phyloP scores from a whole-genome alignment of 2,888 invertebrate species.

The Acanthopleura granulata region DNA sequence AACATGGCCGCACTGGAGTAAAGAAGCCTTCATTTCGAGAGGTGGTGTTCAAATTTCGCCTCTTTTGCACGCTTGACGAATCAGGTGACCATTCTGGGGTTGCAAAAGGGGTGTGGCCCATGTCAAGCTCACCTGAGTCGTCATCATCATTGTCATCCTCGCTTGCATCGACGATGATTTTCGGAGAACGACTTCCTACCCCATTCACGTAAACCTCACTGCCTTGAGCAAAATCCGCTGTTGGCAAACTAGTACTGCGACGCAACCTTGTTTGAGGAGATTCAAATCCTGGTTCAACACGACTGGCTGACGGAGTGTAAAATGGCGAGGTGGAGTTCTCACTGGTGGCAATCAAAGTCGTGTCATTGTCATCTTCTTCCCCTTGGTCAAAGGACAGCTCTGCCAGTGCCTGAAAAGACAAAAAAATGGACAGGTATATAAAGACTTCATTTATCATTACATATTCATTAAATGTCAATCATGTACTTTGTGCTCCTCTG shows the following conservation, averaged over 20 bases:
- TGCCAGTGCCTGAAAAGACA: conserved; percentile 8
- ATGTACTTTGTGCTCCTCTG: too few species aligned
- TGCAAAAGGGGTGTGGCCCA: not conserved
- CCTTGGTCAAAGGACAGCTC: conserved; percentile 2
- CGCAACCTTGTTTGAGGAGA: conserved; percentile 16
- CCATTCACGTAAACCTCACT: conserved; percentile 38
- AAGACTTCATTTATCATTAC: too few species aligned
- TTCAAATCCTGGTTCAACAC: not conserved
- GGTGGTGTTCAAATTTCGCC: not conserved
- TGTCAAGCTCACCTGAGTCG: not conserved
- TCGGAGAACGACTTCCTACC: not conserved
- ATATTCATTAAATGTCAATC: too few species aligned
- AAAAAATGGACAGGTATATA: not conserved
- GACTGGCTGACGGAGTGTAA: not conserved
- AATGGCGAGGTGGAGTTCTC: not conserved
- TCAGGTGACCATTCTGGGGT: not conserved
- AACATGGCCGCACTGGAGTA: not conserved
- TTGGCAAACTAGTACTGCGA: conserved; percentile 38
- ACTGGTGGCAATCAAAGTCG: not conserved
- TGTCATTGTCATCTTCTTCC: conserved; percentile 2
- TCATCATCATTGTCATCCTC: not conserved
- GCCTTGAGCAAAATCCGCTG: conserved; percentile 33
- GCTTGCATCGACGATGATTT: not conserved
- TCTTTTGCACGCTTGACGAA: not conserved
- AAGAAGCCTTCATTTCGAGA: too few species aligned